These are phyloP conservation scores for Orientallactaga bullata DNA, from an alignment of 2,113 vertebrate species.

Conservation along the genomic window DNA sequence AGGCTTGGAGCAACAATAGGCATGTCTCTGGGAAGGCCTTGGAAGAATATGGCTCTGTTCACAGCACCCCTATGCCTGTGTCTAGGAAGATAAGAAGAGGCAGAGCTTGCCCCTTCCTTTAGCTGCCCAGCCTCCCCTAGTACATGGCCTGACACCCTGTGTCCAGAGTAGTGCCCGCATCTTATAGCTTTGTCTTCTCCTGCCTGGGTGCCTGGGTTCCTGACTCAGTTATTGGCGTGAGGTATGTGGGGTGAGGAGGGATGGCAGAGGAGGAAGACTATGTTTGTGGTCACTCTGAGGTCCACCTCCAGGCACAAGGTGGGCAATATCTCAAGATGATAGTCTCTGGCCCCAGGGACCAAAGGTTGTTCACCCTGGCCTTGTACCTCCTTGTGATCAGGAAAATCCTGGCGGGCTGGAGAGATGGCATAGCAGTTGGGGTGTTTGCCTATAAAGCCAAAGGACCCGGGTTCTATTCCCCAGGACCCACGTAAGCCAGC, in stretches of 20 bases:
- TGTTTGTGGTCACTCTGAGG: neutral
- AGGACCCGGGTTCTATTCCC: no score
- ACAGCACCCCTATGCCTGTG: rapidly evolving
- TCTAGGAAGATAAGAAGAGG: neutral
- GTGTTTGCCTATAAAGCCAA: no score
- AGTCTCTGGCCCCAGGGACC: neutral
- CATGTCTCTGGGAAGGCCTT: neutral
- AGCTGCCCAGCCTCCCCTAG: neutral
- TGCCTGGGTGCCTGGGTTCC: neutral
- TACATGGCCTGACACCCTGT: neutral
- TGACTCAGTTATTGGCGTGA: neutral
- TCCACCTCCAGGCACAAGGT: neutral
- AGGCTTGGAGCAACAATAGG: neutral
- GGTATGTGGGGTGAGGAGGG: neutral
- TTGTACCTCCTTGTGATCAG: neutral
- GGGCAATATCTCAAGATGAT: neutral
- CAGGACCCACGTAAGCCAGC: no score
- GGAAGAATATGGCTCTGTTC: rapidly evolving
- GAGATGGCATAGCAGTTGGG: no score
- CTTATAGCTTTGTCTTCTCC: neutral
- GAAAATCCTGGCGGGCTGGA: neutral
- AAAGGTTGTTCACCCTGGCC: neutral
- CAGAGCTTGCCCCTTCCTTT: no score
- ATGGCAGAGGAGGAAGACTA: neutral
- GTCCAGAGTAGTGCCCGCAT: no score